Base-by-base conservation (phyloP, 2,888 invertebrate species). In the Chaitophorus viminalis region DNA sequence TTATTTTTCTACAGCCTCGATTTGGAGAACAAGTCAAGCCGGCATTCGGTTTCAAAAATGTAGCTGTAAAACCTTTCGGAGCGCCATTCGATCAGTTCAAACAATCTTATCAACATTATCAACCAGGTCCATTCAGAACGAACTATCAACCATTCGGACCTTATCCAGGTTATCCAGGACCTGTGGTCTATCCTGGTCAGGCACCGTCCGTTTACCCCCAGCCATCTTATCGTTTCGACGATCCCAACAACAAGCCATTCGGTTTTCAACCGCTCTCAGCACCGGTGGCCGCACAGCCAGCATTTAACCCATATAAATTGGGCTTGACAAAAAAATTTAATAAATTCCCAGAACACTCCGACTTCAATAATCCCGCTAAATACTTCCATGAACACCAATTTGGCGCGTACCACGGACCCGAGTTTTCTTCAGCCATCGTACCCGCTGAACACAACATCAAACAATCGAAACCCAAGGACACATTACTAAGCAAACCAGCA, bases 321-420 rank as follows among this genome's bases (percentile, higher is more conserved):
- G 78, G 85, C 21, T 33, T 60, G 11, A 0, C 83, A 21, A 74
- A 87, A 74, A 79, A 87, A 25, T 78, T 72, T 70, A 79, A 76
- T 25, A 76, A 76, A 8, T 72, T 72, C 3, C 36, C 86, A 9
- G 84, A 65, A 46, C 25, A n/a, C 0, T 39, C 31, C 70, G 77
- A 52, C 21, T 70, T 77, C 68, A 46, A 70, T 9, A 52, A 21
- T 6, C 52, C 78, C 1, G 86, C 74, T 1, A 87, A 79, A 65
- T 79, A 79, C 54, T 87, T 74, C 86, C 79, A 87, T 14, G 79
- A 87, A 74, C 86, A 87, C n/a, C 72, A 87, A 29, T 78, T 87
- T 11, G 78, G 78, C 39, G 79, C 72, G 11, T 31, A 87, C 18
- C 86, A 87, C 18, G 79, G 79, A 25, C 79, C 79, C 25, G 79